A percentile compares a stretch with the other conserved stretches of the same genome.
These are phyloP conservation scores for Ellobius talpinus DNA, from an alignment of 2,113 vertebrate species.

Conservation along the genomic window DNA sequence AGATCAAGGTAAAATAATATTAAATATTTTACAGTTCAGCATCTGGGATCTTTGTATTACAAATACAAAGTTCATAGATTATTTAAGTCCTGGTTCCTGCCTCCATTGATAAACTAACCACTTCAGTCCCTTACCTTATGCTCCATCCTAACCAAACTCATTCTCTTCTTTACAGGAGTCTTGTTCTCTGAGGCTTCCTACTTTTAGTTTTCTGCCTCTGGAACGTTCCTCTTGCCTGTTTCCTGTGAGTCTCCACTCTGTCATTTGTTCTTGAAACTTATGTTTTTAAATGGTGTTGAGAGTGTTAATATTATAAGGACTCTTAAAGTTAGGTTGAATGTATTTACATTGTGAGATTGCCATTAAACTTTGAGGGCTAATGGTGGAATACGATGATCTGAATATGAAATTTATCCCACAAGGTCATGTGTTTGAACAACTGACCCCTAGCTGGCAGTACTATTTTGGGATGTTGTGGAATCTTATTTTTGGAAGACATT, in stretches of 20 bases:
- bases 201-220: background rate
- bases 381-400: background rate
- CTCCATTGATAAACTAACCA: background rate
- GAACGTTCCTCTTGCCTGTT: background rate
- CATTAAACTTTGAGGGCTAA: background rate
- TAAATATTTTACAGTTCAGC: background rate
- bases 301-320: background rate
- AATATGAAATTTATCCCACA: background rate
- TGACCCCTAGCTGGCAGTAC: no score
- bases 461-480: background rate
- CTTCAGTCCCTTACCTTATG: background rate
- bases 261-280: background rate
- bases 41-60: background rate
- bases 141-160: background rate
- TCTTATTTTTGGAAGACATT: background rate
- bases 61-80: background rate
- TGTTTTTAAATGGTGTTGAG: background rate
- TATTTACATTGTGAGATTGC: background rate
- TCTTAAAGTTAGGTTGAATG: background rate
- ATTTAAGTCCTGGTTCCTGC: background rate
- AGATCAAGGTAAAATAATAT: background rate
- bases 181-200: background rate
- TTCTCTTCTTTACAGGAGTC: background rate
- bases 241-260: background rate
- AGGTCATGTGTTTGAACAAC: background rate